These are phyloP conservation scores for Pentalonia nigronervosa DNA, from an alignment of 1,140 invertebrate genomes.

Conservation along the genomic window DNA sequence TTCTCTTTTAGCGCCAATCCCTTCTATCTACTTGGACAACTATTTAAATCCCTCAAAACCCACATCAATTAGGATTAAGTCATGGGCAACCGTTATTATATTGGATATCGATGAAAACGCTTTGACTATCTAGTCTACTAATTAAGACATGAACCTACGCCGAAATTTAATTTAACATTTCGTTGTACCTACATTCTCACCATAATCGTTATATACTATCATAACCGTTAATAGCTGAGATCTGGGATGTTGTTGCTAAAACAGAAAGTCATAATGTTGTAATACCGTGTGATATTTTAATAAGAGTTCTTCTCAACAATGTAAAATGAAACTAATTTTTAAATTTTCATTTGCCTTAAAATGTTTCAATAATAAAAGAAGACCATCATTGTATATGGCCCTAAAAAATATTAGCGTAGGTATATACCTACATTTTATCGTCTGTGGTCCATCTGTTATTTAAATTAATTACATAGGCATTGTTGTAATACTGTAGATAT, in stretches of 20 bases:
- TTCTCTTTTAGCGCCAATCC: not conserved
- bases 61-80: conserved; percentile 24
- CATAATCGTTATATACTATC: not conserved
- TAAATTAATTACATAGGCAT: not conserved
- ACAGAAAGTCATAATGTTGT: not conserved
- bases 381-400: not conserved
- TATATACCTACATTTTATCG: not conserved
- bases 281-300: not conserved
- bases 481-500: not conserved
- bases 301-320: not conserved
- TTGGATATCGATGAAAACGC: not conserved
- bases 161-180: not conserved
- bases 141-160: not conserved
- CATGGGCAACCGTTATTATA: not conserved
- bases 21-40: not conserved
- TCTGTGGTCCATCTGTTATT: not conserved
- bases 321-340: not conserved
- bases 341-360: not conserved
- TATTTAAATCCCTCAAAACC: not conserved
- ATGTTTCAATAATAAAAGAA: not conserved
- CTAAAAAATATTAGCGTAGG: not conserved
- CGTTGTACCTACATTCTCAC: too few relatives aligned
- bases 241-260: not conserved
- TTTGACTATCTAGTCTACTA: not conserved
- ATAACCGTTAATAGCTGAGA: not conserved